Base-by-base conservation (phyloP, 2,113 vertebrate genomes). In the Phasianus colchicus region DNA sequence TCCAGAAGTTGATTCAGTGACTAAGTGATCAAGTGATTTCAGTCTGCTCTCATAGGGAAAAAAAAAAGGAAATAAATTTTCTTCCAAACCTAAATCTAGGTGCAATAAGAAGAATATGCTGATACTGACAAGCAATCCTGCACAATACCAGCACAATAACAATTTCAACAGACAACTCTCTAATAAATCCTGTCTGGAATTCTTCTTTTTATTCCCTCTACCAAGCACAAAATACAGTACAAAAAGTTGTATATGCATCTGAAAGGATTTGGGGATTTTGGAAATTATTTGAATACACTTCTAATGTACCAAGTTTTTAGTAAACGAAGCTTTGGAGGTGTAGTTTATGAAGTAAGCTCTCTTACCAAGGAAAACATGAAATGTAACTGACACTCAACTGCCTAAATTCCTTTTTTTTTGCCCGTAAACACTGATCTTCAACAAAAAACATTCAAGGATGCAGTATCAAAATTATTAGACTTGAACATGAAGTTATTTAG, bases 331-430 rank as follows among this genome's bases (percentile, higher is more conserved):
- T 91, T 76, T 36, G 63, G 38, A 47, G 11, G 25, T 55, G 11
- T 24, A 24, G 45, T 24, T 80, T 86, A 83, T 60, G 32, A 69
- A 86, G 54, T 76, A 29, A 69, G 22, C 19, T 81, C 86, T 32
- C 43, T 76, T 73, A 80, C 18, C 29, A 32, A 64, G 50, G 7
- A 55, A 69, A 84, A 24, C 52, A 61, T 32, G 29, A 45, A 36
- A 42, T 0, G 0, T 42, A 48, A 30, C 34, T 88, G 79, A 43
- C 32, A 61, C 21, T 67, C 4, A 13, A 2, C 29, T 69, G 1
- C 24, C 60, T 30, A 11, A 73, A 76, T 73, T 15, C n/a, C 22
- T 38, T 19, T 32, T 63, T 20, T 32, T 5, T 38, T 38, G 9
- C 29, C 55, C 32, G 21, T 20, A n/a, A 20, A 21, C 30, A n/a